Base-by-base conservation (phyloP, 2,113 vertebrate genomes). In the Festucalex cinctus region DNA sequence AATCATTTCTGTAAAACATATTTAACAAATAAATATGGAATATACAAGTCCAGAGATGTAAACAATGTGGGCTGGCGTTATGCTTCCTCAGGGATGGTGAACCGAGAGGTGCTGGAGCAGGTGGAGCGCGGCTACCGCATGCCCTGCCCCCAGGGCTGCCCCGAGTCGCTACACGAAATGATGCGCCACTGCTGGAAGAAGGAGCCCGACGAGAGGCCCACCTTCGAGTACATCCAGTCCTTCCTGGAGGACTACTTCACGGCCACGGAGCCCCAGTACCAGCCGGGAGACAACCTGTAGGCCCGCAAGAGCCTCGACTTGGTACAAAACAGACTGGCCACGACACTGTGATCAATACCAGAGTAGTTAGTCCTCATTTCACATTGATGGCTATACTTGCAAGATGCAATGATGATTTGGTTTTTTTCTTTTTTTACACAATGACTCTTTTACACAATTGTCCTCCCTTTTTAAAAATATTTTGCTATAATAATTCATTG, bases 141-240 rank as follows among this genome's bases (percentile, higher is more conserved):
- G 96, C 95, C 95, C 56, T 96, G 95, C 78, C 96, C 96, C 16
- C 94, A 95, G 66, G 95, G 95, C 77, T 98, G 96, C 75, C 96
- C 96, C 2, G 95, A 98, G 73, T 98, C 96, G 35, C 95, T 98
- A n/a, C 95, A 98, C 0, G 95, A 98, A 66, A 90, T 98, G 93
- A 98, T 97, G 96, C 93, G 92, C 85, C 92, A 91, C 28, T 98
- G 95, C 85, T 98, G 96, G 96, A 98, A 97, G 92, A 98, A 96
- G 81, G 95, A 98, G 46, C 93, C 96, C 17, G 95, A 98, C 71
- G 96, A 98, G 79, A 93, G 96, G 71, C 96, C 96, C 77, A 98
- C 96, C 17, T 98, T 98, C 79, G 96, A 98, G 79, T 98, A 98
- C 88, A 95, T 96, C 87, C 96, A 98, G 89, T 96, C 95, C 84